These are phyloP conservation scores for Misgurnus mizolepis DNA, from an alignment of 2,113 vertebrate species.

Conservation along the genomic window DNA sequence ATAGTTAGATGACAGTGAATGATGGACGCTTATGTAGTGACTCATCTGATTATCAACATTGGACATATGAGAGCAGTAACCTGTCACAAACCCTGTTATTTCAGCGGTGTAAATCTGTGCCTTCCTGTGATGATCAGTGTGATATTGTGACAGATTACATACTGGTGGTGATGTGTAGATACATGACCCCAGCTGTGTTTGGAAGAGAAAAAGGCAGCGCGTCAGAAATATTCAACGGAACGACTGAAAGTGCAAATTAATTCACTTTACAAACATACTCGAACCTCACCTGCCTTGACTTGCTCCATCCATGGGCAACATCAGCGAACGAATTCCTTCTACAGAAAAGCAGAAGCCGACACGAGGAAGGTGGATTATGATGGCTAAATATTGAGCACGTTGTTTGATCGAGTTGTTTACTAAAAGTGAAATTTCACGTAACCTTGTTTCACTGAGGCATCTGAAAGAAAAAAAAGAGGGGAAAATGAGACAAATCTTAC, in stretches of 20 bases:
- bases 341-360: slow-evolving; percentile 41
- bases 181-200: background rate
- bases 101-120: slow-evolving; percentile 12
- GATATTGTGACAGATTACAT: slow-evolving; percentile 17
- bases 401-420: slow-evolving; percentile 2
- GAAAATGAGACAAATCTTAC: no score
- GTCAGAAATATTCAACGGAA: slow-evolving; percentile 14
- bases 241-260: slow-evolving; percentile 62
- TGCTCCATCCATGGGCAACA: slow-evolving; percentile 57
- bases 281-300: slow-evolving; percentile 69
- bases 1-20: slow-evolving; percentile 27
- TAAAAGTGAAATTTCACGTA: background rate
- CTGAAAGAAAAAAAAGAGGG: no score
- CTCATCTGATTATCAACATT: slow-evolving; percentile 47
- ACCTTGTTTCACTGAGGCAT: background rate
- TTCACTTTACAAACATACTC: slow-evolving; percentile 64
- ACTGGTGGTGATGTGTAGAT: background rate
- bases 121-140: slow-evolving; percentile 44
- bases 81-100: slow-evolving; percentile 42
- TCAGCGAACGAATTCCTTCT: slow-evolving; percentile 67
- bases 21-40: slow-evolving; percentile 36
- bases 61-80: slow-evolving; percentile 15
- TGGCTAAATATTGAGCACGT: slow-evolving; percentile 63
- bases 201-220: background rate
- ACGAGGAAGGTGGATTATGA: slow-evolving; percentile 54